Conservation (phyloP, 2,113 vertebrate genomes). For the Osmerus eperlanus region DNA sequence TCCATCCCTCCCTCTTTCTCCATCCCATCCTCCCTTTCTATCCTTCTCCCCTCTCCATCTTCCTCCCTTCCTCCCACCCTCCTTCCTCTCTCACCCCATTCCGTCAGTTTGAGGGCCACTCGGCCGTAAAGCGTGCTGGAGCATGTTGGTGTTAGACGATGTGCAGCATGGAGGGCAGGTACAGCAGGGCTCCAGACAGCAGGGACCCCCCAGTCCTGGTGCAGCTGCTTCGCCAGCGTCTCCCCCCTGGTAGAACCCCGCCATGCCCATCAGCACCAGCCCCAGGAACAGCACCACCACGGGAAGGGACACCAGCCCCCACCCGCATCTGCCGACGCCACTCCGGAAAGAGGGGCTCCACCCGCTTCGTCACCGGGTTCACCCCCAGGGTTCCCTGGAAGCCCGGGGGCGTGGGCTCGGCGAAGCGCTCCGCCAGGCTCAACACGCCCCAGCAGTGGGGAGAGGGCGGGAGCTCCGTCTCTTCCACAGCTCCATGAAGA, state of each 20-base stretch:
- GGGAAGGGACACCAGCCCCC: conserved; percentile 69
- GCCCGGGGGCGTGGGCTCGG: conserved; percentile 73
- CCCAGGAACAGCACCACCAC: conserved; percentile 71
- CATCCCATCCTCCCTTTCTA: not conserved
- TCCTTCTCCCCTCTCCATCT: not conserved
- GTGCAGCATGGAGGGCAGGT: conserved; percentile 72
- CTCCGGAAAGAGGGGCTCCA: conserved; percentile 73
- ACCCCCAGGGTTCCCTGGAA: conserved; percentile 68
- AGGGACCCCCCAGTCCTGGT: conserved; percentile 58
- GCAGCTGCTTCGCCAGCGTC: conserved; percentile 52
- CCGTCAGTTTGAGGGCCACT: conserved; percentile 67
- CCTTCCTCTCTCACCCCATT: conserved; percentile 68
- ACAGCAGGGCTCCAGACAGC: conserved; percentile 58
- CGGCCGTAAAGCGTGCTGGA: conserved; percentile 65
- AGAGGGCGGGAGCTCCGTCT: conserved; percentile 65
- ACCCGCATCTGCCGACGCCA: conserved; percentile 70
- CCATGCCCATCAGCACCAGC: conserved; percentile 71
- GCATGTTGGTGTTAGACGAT: conserved; percentile 73
- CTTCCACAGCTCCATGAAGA: conserved; percentile 80
- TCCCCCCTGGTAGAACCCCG: conserved; percentile 72
- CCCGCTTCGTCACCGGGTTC: conserved; percentile 71
- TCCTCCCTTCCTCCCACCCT: not conserved
- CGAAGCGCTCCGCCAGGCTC: conserved; percentile 67
- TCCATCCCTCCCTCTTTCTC: not conserved
- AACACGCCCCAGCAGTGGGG: conserved; percentile 74